Evolutionary conservation across 1,140 invertebrate species (phyloP), one percentile per base, ranked within the genome.

Genomic region (Caligus rogercresseyi): DNA sequence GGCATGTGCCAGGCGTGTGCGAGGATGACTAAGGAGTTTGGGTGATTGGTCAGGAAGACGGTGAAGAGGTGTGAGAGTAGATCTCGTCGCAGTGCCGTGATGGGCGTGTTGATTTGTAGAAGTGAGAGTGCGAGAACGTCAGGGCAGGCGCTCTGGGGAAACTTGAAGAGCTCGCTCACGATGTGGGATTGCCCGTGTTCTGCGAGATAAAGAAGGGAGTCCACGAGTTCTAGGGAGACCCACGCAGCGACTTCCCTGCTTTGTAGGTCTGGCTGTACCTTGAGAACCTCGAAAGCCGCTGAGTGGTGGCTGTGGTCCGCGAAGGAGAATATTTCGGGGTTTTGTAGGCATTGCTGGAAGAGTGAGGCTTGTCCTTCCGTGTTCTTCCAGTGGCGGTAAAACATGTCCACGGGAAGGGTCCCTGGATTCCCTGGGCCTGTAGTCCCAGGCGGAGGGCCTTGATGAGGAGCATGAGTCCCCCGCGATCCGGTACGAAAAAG

Each of bases 291-390:
- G 61, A 90, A 83, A 1, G 83, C 76, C 1, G 93, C 87, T 4
- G 85, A 79, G 68, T 84, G 84, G 72, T 84, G 89, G 0, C 85
- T 82, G 74, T 89, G 86, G 73, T 97, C 92, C 56, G 86, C 84
- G 72, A 97, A 89, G 70, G 86, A 91, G 72, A 97, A 94, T 25
- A 97, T 80, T 73, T 97, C 93, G 0, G 88, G 81, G 75, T 89
- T 83, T 70, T 89, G 88, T 13, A 65, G 25, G 23, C 58, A 21
- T 14, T 61, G 51, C 16, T 61, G 20, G 25, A 55, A 67, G 1
- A 31, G n/a, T 4, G 18, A 51, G 60, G 76, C 71, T 71, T 80
- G 90, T 43, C 87, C 88, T 69, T 96, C 91, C 14, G 84, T 78
- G 72, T 96, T 91, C 65, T 86, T 85, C 92, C 92, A 97, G 54